These are phyloP conservation scores for Cryptus viduatorius DNA, from an alignment of 2,888 invertebrate genomes.

Conservation along the genomic window DNA sequence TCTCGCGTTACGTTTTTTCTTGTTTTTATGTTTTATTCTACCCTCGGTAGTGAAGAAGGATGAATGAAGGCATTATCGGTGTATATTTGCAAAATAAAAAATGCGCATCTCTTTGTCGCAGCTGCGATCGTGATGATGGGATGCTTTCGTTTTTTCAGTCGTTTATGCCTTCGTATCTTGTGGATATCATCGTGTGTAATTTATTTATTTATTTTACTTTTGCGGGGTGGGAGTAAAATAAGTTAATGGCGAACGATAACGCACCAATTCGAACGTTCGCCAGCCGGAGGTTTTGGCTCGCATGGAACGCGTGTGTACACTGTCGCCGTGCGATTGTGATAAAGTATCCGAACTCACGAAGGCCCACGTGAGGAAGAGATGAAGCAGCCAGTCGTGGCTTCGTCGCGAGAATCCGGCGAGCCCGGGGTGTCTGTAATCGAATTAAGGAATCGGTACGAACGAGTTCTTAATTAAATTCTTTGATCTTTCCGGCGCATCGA, in stretches of 20 bases:
- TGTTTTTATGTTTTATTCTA: conserved; percentile 4
- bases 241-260: conserved; percentile 63
- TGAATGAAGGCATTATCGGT: conserved; percentile 14
- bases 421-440: conserved; percentile 67
- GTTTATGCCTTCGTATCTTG: background rate
- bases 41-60: background rate
- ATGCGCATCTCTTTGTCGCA: background rate
- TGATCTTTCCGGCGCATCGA: conserved; percentile 53
- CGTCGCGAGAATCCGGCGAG: conserved; percentile 29
- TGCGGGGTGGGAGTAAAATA: conserved; percentile 43
- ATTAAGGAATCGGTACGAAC: conserved; percentile 69
- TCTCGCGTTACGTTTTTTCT: background rate
- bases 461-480: conserved; percentile 73
- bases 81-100: conserved; percentile 11
- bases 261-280: conserved; percentile 56
- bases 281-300: conserved; percentile 14
- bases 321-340: conserved; percentile 57
- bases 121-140: conserved; percentile 9
- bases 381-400: conserved; percentile 26
- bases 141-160: background rate
- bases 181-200: conserved; percentile 25
- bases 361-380: conserved; percentile 40
- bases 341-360: conserved; percentile 68
- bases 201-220: background rate
- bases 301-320: conserved; percentile 10